Percentiles rank a stretch among this genome's conserved stretches.
Conservation (phyloP, 2,888 invertebrate species). For the Antheraea assamensis region DNA sequence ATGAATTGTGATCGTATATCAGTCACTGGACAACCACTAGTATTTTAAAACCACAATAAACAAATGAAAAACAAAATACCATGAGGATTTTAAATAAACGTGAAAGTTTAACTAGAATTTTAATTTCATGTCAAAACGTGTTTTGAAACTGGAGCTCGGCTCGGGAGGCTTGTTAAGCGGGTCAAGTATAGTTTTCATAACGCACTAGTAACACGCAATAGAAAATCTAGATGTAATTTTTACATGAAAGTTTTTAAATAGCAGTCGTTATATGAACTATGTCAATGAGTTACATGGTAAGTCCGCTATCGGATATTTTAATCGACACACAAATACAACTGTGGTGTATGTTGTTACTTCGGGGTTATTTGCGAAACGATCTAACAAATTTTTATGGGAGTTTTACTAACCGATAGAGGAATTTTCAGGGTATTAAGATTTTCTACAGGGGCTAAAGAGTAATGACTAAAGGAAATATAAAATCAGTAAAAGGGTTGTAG, state of each 20-base stretch:
- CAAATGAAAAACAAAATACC: neutral
- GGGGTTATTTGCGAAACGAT: too few relatives aligned
- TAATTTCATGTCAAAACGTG: conserved; percentile 49
- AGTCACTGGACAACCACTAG: neutral
- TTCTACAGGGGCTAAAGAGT: too few relatives aligned
- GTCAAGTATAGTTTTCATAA: conserved; percentile 64
- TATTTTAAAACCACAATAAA: neutral
- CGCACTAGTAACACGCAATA: conserved; percentile 51
- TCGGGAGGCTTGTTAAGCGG: conserved; percentile 53
- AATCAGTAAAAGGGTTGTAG: too few relatives aligned
- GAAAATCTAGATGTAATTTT: conserved; percentile 25
- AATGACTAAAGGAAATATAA: too few relatives aligned
- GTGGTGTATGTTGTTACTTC: too few relatives aligned
- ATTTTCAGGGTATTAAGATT: too few relatives aligned
- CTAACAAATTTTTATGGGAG: too few relatives aligned
- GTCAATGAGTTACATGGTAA: neutral
- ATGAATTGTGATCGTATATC: too few relatives aligned
- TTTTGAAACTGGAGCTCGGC: conserved; percentile 41
- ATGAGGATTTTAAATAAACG: conserved; percentile 39
- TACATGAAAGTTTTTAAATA: neutral
- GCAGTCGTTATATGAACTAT: neutral
- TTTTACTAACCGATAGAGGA: too few relatives aligned
- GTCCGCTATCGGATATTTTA: neutral
- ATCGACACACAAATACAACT: neutral
- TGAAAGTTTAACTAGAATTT: conserved; percentile 45